A percentile compares a stretch with the other conserved stretches of the same genome.
Evolutionary conservation across 2,113 vertebrate genomes (phyloP).

Genomic region (Dolichotis patagonum): DNA sequence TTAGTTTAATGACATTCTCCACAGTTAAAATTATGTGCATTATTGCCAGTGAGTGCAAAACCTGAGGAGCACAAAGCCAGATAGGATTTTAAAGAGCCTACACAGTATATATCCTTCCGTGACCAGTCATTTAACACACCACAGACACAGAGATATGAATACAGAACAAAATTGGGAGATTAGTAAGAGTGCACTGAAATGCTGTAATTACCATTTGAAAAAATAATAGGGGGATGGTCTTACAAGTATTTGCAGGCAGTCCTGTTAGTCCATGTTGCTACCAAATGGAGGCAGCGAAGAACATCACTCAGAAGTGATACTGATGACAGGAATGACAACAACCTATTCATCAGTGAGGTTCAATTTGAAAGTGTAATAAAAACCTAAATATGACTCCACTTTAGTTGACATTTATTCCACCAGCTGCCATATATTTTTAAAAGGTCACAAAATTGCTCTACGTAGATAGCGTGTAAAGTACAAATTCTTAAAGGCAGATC

Average conservation of each 20-base stretch:
- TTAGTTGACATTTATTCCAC: constrained; percentile 84
- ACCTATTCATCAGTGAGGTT: constrained; percentile 83
- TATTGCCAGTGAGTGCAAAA: constrained; percentile 75
- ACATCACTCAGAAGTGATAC: constrained; percentile 82
- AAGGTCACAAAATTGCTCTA: constrained; percentile 74
- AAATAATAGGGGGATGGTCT: constrained; percentile 61
- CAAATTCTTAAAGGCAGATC: constrained; percentile 66
- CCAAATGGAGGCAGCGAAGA: constrained; percentile 73
- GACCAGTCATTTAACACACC: constrained; percentile 44
- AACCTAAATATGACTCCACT: constrained; percentile 83
- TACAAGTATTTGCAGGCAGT: background rate
- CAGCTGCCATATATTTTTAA: constrained; percentile 83
- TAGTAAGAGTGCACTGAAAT: constrained; percentile 54
- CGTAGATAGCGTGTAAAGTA: constrained; percentile 62
- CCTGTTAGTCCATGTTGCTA: background rate
- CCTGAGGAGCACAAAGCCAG: constrained; percentile 73
- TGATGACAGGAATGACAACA: constrained; percentile 84
- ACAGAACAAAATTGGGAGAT: constrained; percentile 13
- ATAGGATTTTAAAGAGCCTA: constrained; percentile 70
- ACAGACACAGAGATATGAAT: background rate
- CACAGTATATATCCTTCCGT: background rate
- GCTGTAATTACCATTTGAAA: constrained; percentile 68
- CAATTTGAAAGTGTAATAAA: constrained; percentile 82
- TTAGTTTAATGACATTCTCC: constrained; percentile 80
- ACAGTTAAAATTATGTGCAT: constrained; percentile 79